phyloP scores from a whole-genome alignment of 2,113 vertebrate genomes.

The Actenoides lindsayi region DNA sequence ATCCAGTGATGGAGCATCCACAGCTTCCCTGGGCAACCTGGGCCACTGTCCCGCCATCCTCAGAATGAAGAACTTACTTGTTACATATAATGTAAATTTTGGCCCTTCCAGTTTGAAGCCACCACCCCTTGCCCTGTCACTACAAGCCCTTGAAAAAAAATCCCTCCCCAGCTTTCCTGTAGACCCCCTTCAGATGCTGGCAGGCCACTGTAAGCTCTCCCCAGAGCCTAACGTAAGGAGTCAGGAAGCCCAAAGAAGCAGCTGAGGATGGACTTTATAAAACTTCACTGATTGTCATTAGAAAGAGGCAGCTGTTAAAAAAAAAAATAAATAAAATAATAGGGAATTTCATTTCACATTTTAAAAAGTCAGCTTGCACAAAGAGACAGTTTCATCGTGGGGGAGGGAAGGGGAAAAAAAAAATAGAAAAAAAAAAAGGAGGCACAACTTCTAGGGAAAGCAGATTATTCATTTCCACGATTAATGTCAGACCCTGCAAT shows the following conservation, averaged over 20 bases:
- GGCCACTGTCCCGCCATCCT: no score
- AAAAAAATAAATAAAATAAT: no score
- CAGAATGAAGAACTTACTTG: no score
- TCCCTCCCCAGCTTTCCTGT: no score
- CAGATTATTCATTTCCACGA: conserved; percentile 4
- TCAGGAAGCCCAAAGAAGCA: background rate
- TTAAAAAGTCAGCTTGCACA: background rate
- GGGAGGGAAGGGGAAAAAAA: background rate
- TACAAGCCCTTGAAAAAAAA: no score
- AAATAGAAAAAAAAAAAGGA: background rate
- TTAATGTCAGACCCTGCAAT: background rate
- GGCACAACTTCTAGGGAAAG: background rate
- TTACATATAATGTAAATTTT: no score
- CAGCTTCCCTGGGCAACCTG: no score
- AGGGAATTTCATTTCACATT: background rate
- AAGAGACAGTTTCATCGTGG: background rate
- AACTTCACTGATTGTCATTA: background rate
- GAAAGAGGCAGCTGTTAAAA: background rate
- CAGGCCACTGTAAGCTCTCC: no score
- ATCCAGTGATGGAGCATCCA: no score
- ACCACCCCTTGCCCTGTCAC: no score
- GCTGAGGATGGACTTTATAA: background rate
- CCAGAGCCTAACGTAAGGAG: background rate
- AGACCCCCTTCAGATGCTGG: no score
- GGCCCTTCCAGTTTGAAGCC: no score